A percentile compares a stretch with the other conserved stretches of the same genome.
phyloP scores from a whole-genome alignment of 2,888 invertebrate genomes.

The Ennomos fuscantarius region DNA sequence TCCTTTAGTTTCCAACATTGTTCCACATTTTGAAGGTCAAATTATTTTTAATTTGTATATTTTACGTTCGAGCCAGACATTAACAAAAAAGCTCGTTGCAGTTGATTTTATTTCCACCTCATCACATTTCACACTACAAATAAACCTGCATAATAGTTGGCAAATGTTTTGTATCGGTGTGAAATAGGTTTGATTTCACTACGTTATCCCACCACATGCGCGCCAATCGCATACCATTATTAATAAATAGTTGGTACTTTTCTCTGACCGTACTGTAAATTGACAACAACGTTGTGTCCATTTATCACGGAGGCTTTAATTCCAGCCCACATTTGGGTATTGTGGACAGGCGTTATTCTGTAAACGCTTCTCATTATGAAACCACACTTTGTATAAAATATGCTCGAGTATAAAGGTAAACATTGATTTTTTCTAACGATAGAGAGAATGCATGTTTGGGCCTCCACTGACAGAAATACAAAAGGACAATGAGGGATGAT shows the following conservation, averaged over 20 bases:
- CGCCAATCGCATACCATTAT: conserved; percentile 2
- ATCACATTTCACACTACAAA: conserved; percentile 26
- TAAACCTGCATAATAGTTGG: conserved; percentile 24
- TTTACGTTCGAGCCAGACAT: conserved; percentile 29
- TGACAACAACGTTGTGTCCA: conserved; percentile 50
- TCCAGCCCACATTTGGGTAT: conserved; percentile 71
- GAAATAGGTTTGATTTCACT: conserved; percentile 9
- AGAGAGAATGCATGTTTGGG: conserved; percentile 82
- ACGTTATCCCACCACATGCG: not conserved
- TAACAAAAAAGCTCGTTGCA: conserved; percentile 12
- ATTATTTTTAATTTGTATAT: conserved; percentile 64
- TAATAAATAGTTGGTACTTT: conserved; percentile 46
- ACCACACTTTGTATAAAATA: conserved; percentile 82
- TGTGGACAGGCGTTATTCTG: conserved; percentile 83
- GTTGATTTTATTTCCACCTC: conserved; percentile 21
- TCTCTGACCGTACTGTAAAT: conserved; percentile 44
- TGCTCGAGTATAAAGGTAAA: conserved; percentile 84
- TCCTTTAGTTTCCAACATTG: conserved; percentile 71
- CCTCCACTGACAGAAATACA: conserved; percentile 75
- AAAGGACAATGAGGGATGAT: conserved; percentile 74
- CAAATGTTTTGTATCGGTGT: conserved; percentile 18
- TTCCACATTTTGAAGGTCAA: conserved; percentile 76
- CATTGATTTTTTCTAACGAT: conserved; percentile 76
- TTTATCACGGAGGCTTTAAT: conserved; percentile 76
- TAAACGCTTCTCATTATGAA: conserved; percentile 81